Evolutionary conservation across 2,888 invertebrate genomes (phyloP).

Genomic region (Matsumyia berberina): DNA sequence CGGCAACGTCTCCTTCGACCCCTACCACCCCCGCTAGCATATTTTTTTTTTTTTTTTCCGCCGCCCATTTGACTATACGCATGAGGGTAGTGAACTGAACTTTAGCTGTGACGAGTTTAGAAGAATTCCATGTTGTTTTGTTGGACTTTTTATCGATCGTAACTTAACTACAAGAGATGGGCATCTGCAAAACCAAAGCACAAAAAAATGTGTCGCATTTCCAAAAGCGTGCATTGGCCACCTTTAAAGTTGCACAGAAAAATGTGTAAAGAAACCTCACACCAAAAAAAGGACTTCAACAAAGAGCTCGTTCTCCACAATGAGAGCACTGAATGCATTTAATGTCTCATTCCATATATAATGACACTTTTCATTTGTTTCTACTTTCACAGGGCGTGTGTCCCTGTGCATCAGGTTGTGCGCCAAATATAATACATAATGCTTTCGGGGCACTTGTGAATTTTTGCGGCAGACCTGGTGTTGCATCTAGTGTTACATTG

Average conservation of each 20-base stretch:
- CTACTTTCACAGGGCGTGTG: slow-evolving; percentile 1
- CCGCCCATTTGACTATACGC: too few relatives aligned
- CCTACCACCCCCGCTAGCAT: too few relatives aligned
- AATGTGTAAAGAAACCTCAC: too few relatives aligned
- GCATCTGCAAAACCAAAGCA: not conserved
- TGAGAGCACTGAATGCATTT: slow-evolving; percentile 55
- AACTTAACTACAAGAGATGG: not conserved
- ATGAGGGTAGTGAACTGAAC: slow-evolving; percentile 36
- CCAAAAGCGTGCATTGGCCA: slow-evolving; percentile 6
- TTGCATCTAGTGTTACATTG: too few relatives aligned
- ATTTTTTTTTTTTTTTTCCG: slow-evolving; percentile 30
- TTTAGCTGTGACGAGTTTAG: too few relatives aligned
- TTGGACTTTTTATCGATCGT: slow-evolving; percentile 18
- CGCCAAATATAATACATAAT: slow-evolving; percentile 39
- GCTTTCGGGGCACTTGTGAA: not conserved
- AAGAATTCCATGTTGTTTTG: not conserved
- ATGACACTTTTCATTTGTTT: slow-evolving; percentile 48
- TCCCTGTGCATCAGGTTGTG: slow-evolving; percentile 1
- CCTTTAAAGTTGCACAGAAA: too few relatives aligned
- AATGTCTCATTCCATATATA: slow-evolving; percentile 58
- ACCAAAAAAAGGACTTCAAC: too few relatives aligned
- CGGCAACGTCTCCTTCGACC: too few relatives aligned
- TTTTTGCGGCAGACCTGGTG: too few relatives aligned
- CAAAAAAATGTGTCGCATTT: not conserved
- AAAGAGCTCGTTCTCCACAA: slow-evolving; percentile 15